A percentile compares a stretch with the other conserved stretches of the same genome.
phyloP scores from a whole-genome alignment of 2,888 invertebrate species.

The Invenusta paracnida region DNA sequence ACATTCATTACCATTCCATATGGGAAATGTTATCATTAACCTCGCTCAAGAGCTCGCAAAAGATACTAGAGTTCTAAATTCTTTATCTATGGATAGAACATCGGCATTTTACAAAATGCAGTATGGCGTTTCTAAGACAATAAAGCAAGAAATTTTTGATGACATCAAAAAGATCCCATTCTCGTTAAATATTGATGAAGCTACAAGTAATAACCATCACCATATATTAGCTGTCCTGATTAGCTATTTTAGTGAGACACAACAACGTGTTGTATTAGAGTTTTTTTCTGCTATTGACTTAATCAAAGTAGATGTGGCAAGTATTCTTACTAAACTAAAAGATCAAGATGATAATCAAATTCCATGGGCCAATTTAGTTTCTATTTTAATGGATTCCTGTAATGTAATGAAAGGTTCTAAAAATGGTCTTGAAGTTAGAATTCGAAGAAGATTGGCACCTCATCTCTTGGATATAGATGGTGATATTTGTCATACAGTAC shows the following conservation, averaged over 20 bases:
- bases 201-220: conserved; percentile 46
- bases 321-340: too few species aligned
- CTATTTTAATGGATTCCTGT: conserved; percentile 48
- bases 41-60: background rate
- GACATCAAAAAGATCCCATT: background rate
- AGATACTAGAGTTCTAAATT: conserved; percentile 34
- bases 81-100: conserved; percentile 21
- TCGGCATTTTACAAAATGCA: conserved; percentile 39
- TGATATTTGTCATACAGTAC: conserved; percentile 48
- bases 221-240: conserved; percentile 44
- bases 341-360: conserved; percentile 46
- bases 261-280: conserved; percentile 19
- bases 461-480: conserved; percentile 50
- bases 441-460: conserved; percentile 45
- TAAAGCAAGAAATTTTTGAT: conserved; percentile 26
- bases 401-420: conserved; percentile 48
- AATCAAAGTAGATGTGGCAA: conserved; percentile 42
- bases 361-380: conserved; percentile 48
- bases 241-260: background rate
- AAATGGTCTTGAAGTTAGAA: conserved; percentile 47
- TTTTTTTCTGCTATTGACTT: conserved; percentile 37
- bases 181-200: conserved; percentile 46
- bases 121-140: conserved; percentile 35
- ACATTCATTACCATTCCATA: conserved; percentile 44
- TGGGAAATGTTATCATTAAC: conserved; percentile 35